Evolutionary conservation across 2,113 vertebrate species (phyloP).

Genomic region (Bombycilla garrulus): DNA sequence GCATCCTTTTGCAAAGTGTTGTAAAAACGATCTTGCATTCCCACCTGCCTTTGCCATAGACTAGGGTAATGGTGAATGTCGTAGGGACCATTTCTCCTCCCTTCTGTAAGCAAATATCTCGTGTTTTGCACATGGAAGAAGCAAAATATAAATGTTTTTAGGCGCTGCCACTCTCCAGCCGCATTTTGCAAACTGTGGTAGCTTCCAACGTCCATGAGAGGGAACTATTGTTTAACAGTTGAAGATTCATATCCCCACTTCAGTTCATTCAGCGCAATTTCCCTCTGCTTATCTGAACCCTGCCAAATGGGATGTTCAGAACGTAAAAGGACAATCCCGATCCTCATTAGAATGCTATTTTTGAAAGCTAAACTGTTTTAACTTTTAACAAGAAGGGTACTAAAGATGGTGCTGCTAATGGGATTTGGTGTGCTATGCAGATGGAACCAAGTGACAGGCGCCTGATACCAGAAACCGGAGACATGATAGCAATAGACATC

Average conservation of each 20-base stretch:
- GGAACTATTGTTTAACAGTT: slow-evolving; percentile 78
- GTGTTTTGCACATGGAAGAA: background rate
- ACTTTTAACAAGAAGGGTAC: slow-evolving; percentile 40
- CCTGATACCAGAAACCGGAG: background rate
- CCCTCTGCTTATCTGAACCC: slow-evolving; percentile 46
- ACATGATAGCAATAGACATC: background rate
- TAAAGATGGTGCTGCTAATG: slow-evolving; percentile 27
- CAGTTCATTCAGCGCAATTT: background rate
- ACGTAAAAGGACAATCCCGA: slow-evolving; percentile 38
- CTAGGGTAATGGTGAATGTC: background rate
- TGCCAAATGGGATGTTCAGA: slow-evolving; percentile 59
- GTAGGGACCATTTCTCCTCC: background rate
- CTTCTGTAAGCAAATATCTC: background rate
- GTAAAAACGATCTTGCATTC: background rate
- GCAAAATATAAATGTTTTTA: background rate
- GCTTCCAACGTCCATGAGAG: slow-evolving; percentile 63
- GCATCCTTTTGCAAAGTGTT: background rate
- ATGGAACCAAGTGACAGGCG: background rate
- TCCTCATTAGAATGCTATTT: slow-evolving; percentile 42
- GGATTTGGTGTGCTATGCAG: slow-evolving; percentile 5
- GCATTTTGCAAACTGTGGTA: background rate
- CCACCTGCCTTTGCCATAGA: background rate
- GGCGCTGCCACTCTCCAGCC: background rate
- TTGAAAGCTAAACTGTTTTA: slow-evolving; percentile 44
- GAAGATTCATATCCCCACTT: background rate